phyloP scores from a whole-genome alignment of 2,113 vertebrate species.

The Seriola aureovittata region DNA sequence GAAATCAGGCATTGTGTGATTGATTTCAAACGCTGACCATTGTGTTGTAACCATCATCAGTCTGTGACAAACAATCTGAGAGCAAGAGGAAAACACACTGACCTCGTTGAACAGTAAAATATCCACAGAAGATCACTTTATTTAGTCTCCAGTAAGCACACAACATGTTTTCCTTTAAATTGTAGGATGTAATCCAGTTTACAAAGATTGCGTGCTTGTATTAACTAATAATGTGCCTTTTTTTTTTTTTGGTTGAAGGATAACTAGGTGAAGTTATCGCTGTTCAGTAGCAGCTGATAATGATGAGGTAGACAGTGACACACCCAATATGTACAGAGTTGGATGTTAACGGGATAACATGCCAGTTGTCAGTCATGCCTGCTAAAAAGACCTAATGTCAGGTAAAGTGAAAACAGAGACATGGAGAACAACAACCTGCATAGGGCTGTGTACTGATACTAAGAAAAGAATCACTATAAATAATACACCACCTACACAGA shows the following conservation, averaged over 20 bases:
- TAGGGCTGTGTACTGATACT: conserved; percentile 51
- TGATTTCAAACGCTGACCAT: conserved; percentile 61
- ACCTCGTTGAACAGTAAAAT: conserved; percentile 60
- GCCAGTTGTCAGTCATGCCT: conserved; percentile 51
- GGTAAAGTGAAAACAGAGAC: conserved; percentile 52
- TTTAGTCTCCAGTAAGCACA: conserved; percentile 79
- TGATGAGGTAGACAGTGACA: conserved; percentile 88
- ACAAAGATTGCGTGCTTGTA: conserved; percentile 68
- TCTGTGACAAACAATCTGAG: conserved; percentile 42
- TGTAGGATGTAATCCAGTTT: conserved; percentile 58
- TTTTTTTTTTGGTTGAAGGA: conserved; percentile 78
- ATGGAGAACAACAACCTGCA: conserved; percentile 64
- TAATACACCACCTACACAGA: conserved; percentile 71
- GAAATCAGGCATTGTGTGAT: conserved; percentile 67
- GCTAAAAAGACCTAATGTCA: conserved; percentile 47
- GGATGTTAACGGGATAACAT: conserved; percentile 63
- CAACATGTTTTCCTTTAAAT: conserved; percentile 68
- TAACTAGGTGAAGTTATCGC: conserved; percentile 79
- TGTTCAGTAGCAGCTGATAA: conserved; percentile 82
- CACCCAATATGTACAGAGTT: conserved; percentile 76
- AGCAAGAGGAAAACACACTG: conserved; percentile 66
- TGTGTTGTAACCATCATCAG: conserved; percentile 41
- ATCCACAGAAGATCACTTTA: conserved; percentile 82
- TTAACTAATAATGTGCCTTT: conserved; percentile 44
- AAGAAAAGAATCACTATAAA: conserved; percentile 64